Conservation (phyloP, 2,113 vertebrate species). For the Corydoras sp. region DNA sequence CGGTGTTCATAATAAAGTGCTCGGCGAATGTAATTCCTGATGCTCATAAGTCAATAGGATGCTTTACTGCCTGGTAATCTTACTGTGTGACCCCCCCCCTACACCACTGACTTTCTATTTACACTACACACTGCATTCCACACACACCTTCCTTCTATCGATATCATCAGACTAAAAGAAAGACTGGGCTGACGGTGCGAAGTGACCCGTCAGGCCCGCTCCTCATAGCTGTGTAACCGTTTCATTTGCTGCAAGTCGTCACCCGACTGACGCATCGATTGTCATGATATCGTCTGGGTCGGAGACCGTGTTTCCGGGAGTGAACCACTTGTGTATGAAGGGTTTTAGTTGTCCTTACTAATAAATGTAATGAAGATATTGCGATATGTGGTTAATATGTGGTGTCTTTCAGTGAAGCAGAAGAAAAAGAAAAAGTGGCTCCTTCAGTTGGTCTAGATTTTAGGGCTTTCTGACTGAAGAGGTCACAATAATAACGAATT, state of each 20-base stretch:
- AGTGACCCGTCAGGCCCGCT: no score
- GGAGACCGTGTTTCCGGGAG: background rate
- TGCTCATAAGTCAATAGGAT: no score
- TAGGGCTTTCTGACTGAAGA: constrained; percentile 64
- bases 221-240: no score
- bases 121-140: constrained; percentile 58
- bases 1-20: no score
- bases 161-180: no score
- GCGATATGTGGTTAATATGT: constrained; percentile 59
- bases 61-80: no score
- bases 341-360: constrained; percentile 54
- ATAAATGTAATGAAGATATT: constrained; percentile 64
- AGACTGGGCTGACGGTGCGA: no score
- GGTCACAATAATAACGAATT: constrained; percentile 55
- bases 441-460: constrained; percentile 55
- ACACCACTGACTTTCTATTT: constrained; percentile 18
- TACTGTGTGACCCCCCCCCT: no score
- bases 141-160: constrained; percentile 55
- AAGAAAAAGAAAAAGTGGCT: constrained; percentile 48
- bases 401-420: constrained; percentile 47
- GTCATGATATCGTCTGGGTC: no score
- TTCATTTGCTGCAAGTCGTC: no score
- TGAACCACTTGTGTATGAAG: constrained; percentile 56
- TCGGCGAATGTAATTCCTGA: no score
- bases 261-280: no score